Conservation (phyloP, 2,888 invertebrate genomes). For the Platerodrilus igneus region DNA sequence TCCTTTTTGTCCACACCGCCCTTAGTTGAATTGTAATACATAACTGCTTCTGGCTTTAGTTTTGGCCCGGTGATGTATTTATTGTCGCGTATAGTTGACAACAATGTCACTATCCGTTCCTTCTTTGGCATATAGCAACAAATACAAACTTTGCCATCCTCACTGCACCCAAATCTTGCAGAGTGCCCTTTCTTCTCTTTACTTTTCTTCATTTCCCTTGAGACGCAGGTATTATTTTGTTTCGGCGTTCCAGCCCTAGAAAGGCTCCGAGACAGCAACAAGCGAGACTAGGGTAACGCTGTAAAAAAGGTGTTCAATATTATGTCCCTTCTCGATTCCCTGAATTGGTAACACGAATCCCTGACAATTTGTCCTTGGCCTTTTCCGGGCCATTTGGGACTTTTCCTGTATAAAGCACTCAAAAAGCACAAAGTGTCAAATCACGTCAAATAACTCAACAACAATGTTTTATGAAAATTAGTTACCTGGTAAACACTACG, state of each 20-base stretch:
- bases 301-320: slow-evolving; percentile 32
- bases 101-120: background rate
- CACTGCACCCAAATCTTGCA: slow-evolving; percentile 21
- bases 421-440: too few relatives aligned
- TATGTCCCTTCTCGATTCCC: slow-evolving; percentile 32
- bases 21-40: too few relatives aligned
- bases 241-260: slow-evolving; percentile 12
- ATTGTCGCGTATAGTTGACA: too few relatives aligned
- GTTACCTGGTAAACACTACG: too few relatives aligned
- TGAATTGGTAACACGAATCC: slow-evolving; percentile 29
- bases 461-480: too few relatives aligned
- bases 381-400: slow-evolving; percentile 22
- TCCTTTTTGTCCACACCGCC: too few relatives aligned
- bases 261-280: slow-evolving; percentile 24
- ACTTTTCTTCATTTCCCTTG: slow-evolving; percentile 17
- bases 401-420: slow-evolving; percentile 1
- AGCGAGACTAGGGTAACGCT: slow-evolving; percentile 24
- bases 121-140: slow-evolving; percentile 9
- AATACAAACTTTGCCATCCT: slow-evolving; percentile 7
- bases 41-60: too few relatives aligned
- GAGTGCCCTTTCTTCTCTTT: slow-evolving; percentile 14
- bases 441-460: too few relatives aligned
- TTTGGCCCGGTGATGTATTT: too few relatives aligned
- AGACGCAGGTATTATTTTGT: slow-evolving; percentile 15
- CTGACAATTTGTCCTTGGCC: slow-evolving; percentile 34